Conservation (phyloP, 2,888 invertebrate genomes). For the Dastarcus helophoroides region DNA sequence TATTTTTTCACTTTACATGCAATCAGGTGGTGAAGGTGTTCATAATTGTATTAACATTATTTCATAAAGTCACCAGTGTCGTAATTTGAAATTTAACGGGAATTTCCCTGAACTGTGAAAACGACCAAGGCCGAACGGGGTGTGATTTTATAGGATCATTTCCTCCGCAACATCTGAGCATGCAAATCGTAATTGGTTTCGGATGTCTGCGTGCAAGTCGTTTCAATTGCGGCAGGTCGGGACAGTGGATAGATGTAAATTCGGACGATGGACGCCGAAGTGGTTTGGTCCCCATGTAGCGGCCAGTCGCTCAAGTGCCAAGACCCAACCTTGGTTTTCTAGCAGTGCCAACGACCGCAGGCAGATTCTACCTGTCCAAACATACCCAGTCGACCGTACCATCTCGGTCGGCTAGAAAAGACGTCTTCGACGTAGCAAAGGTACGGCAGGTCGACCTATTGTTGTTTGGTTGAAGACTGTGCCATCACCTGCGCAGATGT, state of each 20-base stretch:
- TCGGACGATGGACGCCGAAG: not conserved
- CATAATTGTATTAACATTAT: too few species aligned
- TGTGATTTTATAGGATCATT: too few species aligned
- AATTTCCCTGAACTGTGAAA: too few species aligned
- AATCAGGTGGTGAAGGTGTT: too few species aligned
- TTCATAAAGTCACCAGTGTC: too few species aligned
- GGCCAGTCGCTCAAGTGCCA: too few species aligned
- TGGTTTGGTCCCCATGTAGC: too few species aligned
- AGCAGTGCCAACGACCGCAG: slow-evolving; percentile 24
- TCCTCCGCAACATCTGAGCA: too few species aligned
- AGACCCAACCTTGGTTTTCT: slow-evolving; percentile 25
- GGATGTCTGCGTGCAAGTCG: slow-evolving; percentile 1
- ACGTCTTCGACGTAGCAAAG: slow-evolving; percentile 5
- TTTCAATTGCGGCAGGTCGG: slow-evolving; percentile 17
- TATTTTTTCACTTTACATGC: too few species aligned
- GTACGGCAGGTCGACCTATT: slow-evolving; percentile 8
- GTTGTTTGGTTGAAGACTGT: slow-evolving; percentile 7
- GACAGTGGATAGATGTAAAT: slow-evolving; percentile 11
- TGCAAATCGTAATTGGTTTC: too few species aligned
- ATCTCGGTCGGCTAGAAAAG: slow-evolving; percentile 10
- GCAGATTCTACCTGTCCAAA: slow-evolving; percentile 23
- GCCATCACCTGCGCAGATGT: slow-evolving; percentile 25
- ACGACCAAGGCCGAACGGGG: too few species aligned
- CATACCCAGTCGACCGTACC: slow-evolving; percentile 16
- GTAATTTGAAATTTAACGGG: too few species aligned